Evolutionary conservation across 2,113 vertebrate genomes (phyloP), one percentile per base, ranked within the genome.

Genomic region (Sceloporus tristichus): DNA sequence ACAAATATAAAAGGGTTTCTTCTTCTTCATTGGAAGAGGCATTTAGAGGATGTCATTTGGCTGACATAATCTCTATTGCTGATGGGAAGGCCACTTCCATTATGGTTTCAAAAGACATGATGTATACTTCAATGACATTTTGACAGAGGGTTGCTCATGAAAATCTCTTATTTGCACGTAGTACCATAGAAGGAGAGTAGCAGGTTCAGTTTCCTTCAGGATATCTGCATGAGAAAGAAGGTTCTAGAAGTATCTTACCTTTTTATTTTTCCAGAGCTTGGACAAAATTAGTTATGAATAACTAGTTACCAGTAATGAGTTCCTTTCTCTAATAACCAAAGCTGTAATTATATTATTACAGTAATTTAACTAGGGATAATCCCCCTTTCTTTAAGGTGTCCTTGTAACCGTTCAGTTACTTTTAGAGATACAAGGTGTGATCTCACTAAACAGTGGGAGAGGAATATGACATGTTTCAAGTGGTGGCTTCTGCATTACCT

Each of bases 171-270:
- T 85, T 48, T 78, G 75, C 65, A 79, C 70, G 65, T 7, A 71
- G 66, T 40, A 53, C 19, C 16, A 79, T 29, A 68, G 62, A 48
- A 29, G 65, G 81, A 42, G 40, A 70, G 2, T 16, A 48, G 40
- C 81, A 84, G 81, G 9, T 40, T 85, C 74, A 78, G 48, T n/a
- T 86, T 81, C 38, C 38, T 75, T 74, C 78, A 34, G 79, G 70
- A 19, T 42, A 74, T 87, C 86, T 81, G 79, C 6, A 21, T 75
- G 53, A 48, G 53, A 86, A 71, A 79, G 78, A 86, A 59, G 65
- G 66, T 71, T 68, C 65, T 71, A 86, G 70, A 82, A 73, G 70
- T 81, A 73, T 42, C 74, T 79, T 78, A 19, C 6, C 9, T 71
- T 21, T 48, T 25, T 77, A 23, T 53, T 48, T 76, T 85, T 86